Base-by-base conservation (phyloP, 92 coral and sea anemone genomes). In the Palythoa grandis region DNA sequence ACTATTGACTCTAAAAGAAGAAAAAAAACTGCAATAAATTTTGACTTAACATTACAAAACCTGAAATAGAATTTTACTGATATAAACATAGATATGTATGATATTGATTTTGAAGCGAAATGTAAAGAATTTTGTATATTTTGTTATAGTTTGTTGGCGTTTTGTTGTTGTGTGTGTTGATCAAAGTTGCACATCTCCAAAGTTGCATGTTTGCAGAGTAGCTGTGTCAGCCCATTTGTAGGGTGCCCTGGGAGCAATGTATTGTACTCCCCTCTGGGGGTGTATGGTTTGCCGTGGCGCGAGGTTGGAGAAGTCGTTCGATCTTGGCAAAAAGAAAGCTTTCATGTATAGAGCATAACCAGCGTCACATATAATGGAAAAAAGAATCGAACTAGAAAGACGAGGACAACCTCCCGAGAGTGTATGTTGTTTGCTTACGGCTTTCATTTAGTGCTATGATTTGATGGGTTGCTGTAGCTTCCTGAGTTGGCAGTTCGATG, bases 201-300 rank as follows among this genome's bases (percentile, higher is more conserved):
- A 90, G 72, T 47, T 24, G 84, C 50, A 19, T 56, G 50, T 66
- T 39, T 43, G 39, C 71, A 38, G 67, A 58, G 48, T 40, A 63
- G 70, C 38, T 86, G 66, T 52, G 79, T 86, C 72, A 75, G 85
- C 74, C 83, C 63, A 86, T 92, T 90, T 91, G 79, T 77, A 86
- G 75, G 94, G 94, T 93, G 52, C 86, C 79, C 88, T 87, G 86
- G 83, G 92, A 71, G 90, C 74, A 91, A 91, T 92, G 89, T 79
- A 52, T 79, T 93, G 91, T 88, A 90, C 91, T 93, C 95, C 98
- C 98, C 98, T 94, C 98, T 94, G 85, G 98, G 96, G 95, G 87
- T 84, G 84, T 61, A 79, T 61, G 85, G 85, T 13, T 80, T 52
- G 40, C 85, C 85, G 85, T 80, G 74, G 85, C 85, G 87, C 90